phyloP scores from a whole-genome alignment of 2,113 vertebrate genomes.

The Climacteris rufus region DNA sequence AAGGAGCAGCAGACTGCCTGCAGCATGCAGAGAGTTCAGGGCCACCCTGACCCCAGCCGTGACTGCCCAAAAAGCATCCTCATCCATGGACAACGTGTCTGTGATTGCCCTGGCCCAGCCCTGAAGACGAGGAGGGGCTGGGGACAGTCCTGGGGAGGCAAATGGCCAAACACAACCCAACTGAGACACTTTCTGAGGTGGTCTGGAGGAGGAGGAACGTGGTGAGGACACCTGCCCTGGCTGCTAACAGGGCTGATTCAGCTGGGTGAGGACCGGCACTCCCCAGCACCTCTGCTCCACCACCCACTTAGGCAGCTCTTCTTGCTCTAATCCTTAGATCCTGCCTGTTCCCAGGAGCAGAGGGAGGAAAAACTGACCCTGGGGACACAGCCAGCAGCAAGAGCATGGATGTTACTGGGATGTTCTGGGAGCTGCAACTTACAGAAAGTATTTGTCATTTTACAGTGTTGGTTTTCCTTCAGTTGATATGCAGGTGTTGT shows the following conservation, averaged over 20 bases:
- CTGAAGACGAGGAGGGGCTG: neutral
- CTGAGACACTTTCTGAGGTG: neutral
- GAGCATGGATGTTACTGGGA: rapidly evolving
- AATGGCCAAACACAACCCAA: neutral
- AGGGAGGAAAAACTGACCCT: neutral
- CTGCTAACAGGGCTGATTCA: neutral
- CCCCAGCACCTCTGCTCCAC: neutral
- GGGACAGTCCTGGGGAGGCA: neutral
- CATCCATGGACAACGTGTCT: rapidly evolving
- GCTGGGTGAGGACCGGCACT: neutral
- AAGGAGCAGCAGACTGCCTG: neutral
- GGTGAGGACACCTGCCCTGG: neutral
- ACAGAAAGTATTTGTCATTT: neutral
- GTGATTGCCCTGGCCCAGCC: neutral
- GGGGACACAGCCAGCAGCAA: rapidly evolving
- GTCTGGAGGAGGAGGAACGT: neutral
- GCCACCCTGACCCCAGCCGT: neutral
- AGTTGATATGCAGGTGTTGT: neutral
- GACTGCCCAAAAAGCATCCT: neutral
- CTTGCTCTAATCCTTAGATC: neutral
- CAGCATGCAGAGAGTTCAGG: neutral
- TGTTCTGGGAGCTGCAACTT: neutral
- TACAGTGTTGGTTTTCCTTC: neutral
- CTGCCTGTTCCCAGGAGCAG: neutral
- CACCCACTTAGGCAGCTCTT: neutral